Conservation (phyloP, 1,140 invertebrate species). For the Pseudomyrmex dendroicus region DNA sequence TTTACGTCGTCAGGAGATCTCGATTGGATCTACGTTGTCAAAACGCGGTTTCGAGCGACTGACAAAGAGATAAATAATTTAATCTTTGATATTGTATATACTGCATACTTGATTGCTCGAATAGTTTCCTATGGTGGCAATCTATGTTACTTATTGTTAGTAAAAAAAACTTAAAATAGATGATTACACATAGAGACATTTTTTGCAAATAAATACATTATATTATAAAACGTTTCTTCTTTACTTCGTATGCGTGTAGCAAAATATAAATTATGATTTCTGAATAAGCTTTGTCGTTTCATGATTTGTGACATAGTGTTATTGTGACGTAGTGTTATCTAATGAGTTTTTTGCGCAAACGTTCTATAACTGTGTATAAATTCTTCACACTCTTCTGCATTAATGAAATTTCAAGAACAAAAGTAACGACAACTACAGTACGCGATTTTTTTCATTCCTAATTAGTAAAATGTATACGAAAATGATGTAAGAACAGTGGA, state of each 20-base stretch:
- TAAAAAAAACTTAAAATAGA: slow-evolving; percentile 7
- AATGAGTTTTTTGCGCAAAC: not conserved
- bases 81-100: slow-evolving; percentile 28
- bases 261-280: not conserved
- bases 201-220: not conserved
- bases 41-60: slow-evolving; percentile 43
- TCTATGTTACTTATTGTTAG: not conserved
- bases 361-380: not conserved
- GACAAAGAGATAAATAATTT: slow-evolving; percentile 36
- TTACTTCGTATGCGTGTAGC: not conserved
- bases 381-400: not conserved
- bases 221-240: not conserved
- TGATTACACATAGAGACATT: not conserved
- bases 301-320: not conserved
- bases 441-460: not conserved
- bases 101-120: slow-evolving; percentile 4
- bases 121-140: slow-evolving; percentile 4
- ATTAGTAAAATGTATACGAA: slow-evolving; percentile 1
- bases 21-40: slow-evolving; percentile 42
- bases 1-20: slow-evolving; percentile 19
- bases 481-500: not conserved
- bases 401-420: not conserved
- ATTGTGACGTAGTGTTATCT: not conserved
- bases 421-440: not conserved
- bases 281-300: not conserved